Evolutionary conservation across 2,888 invertebrate genomes (phyloP), one percentile per base, ranked within the genome.

Genomic region (Zaprionus lineosus): DNA sequence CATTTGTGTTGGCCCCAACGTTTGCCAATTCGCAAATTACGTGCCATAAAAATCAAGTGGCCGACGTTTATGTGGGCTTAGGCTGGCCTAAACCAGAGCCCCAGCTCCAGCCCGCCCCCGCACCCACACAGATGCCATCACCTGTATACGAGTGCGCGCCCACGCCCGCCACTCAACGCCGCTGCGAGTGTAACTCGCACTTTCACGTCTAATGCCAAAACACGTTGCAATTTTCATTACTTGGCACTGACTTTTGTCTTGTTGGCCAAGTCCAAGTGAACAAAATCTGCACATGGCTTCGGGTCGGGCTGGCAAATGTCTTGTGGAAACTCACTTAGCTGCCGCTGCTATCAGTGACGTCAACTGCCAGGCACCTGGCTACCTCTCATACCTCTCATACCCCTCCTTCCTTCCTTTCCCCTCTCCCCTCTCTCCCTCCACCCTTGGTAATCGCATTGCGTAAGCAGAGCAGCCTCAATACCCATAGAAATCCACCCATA

Each of bases 191-290:
- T 53, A 74, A 79, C 85, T 79, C 77, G 74, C 86, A 84, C 86
- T 84, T 84, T 84, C 86, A 86, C 86, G 87, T 84, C 86, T 86
- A 84, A 85, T 86, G 82, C 77, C 82, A 84, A 77, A 85, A 84
- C 86, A 81, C 84, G 72, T 81, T 79, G 79, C 84, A 86, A 73
- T 79, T 85, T 79, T 84, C 84, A 70, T 85, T 61, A 67, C 79
- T 86, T 86, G 84, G 84, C 83, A 83, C 82, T 86, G 86, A 76
- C 81, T 86, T 85, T 86, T 65, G 61, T 71, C 85, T 59, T 74
- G 66, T 85, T 85, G 84, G 86, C 82, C 86, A 83, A 83, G 86
- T 83, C 84, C 84, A 82, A 84, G 78, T 84, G 60, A 72, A 51
- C 57, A 55, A 72, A 72, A n/a, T n/a, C 69, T 62, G 69, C 69